Conservation (phyloP, 2,797 vertebrate species). For the Amblyraja radiata region DNA sequence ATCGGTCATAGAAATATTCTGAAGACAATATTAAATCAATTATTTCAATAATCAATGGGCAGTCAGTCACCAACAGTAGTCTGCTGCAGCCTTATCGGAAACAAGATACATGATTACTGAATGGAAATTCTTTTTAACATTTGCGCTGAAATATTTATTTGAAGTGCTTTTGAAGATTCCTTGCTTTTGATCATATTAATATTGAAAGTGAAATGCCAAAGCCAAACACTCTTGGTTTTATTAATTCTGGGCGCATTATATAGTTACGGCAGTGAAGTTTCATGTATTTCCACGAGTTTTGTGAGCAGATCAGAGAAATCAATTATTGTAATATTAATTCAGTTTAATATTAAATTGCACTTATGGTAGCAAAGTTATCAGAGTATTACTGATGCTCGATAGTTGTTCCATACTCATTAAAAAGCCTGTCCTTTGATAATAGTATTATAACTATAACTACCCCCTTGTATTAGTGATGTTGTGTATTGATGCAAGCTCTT, state of each 20-base stretch:
- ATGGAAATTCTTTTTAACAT: background rate
- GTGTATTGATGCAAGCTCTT: background rate
- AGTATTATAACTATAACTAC: conserved; percentile 16
- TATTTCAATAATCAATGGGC: conserved; percentile 7
- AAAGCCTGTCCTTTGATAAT: conserved; percentile 21
- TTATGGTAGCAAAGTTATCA: conserved; percentile 44
- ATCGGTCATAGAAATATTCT: background rate
- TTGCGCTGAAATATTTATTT: conserved; percentile 5
- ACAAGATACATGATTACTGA: background rate
- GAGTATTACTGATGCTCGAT: conserved; percentile 34
- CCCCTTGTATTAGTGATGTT: conserved; percentile 39
- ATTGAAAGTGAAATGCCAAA: background rate
- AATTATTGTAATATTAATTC: conserved; percentile 55
- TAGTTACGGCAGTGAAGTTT: conserved; percentile 52
- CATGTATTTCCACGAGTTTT: conserved; percentile 45
- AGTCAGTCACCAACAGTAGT: background rate
- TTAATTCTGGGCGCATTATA: conserved; percentile 62
- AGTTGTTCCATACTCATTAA: background rate
- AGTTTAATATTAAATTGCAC: conserved; percentile 50
- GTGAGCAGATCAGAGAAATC: conserved; percentile 53
- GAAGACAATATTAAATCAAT: conserved; percentile 8
- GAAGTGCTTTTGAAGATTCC: conserved; percentile 31
- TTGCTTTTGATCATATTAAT: conserved; percentile 25
- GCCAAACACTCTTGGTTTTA: conserved; percentile 50
- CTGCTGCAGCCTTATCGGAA: background rate